phyloP scores from a whole-genome alignment of 2,888 invertebrate genomes.

The Oasisia sp. region DNA sequence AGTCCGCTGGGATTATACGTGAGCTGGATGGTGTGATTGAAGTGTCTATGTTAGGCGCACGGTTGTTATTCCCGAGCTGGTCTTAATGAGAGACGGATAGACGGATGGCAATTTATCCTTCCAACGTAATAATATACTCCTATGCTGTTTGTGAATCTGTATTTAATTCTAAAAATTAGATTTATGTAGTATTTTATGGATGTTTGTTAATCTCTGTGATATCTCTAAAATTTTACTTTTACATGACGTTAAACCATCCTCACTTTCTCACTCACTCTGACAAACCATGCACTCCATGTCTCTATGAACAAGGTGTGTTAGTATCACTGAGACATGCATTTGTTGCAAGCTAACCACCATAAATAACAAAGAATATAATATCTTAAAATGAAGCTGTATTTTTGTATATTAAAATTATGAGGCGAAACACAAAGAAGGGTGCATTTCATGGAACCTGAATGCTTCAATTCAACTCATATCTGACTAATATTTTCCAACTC shows the following conservation, averaged over 20 bases:
- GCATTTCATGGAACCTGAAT: background rate
- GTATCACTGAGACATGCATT: background rate
- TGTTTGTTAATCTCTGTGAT: background rate
- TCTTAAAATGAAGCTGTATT: background rate
- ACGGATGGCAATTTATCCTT: background rate
- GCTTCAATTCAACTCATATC: too few relatives aligned
- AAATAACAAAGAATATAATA: background rate
- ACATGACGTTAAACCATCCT: too few relatives aligned
- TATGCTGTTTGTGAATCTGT: background rate
- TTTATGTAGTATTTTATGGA: background rate
- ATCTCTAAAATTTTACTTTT: too few relatives aligned
- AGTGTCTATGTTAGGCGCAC: background rate
- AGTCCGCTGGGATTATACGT: background rate
- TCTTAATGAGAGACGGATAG: background rate
- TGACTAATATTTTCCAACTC: too few relatives aligned
- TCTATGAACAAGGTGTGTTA: background rate
- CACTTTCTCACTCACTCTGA: too few relatives aligned
- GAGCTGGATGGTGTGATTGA: background rate
- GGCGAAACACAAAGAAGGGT: background rate
- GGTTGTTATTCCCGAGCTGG: background rate
- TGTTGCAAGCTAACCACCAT: background rate
- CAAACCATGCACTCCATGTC: background rate
- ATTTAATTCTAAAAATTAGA: background rate
- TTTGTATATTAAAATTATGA: background rate
- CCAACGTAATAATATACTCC: background rate